phyloP scores from a whole-genome alignment of 2,113 vertebrate species.

The Oncorhynchus clarkii region DNA sequence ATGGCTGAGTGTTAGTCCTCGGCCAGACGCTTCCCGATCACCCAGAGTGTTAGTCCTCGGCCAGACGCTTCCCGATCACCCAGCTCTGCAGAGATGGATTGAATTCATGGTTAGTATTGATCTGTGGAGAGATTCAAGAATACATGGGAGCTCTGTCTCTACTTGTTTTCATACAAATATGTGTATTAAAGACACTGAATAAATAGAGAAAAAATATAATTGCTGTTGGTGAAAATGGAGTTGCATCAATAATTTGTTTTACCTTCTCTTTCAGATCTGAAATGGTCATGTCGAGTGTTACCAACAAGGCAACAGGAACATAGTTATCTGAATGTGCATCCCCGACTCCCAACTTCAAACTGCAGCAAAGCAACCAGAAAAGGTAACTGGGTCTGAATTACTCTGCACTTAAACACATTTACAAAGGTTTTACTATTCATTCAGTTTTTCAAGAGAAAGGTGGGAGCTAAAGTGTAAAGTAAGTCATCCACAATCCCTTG shows the following conservation, averaged over 20 bases:
- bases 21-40: no score
- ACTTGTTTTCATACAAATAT: no score
- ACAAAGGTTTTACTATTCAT: background rate
- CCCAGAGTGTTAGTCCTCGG: conserved; percentile 77
- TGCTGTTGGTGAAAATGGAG: no score
- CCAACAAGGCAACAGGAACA: conserved; percentile 70
- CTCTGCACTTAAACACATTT: background rate
- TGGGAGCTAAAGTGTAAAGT: no score
- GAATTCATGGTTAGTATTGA: conserved; percentile 78
- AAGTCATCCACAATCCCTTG: background rate
- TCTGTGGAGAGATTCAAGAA: conserved; percentile 53
- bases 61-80: conserved; percentile 82
- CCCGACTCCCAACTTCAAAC: conserved; percentile 80
- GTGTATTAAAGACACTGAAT: no score
- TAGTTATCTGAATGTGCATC: conserved; percentile 70
- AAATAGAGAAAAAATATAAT: no score
- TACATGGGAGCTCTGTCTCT: background rate
- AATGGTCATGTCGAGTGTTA: conserved; percentile 76
- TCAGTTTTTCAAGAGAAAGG: background rate
- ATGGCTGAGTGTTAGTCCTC: conserved; percentile 77
- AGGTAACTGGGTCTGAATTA: background rate
- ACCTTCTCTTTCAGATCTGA: conserved; percentile 86
- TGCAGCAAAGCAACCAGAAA: conserved; percentile 27
- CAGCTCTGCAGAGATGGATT: conserved; percentile 78
- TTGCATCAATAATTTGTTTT: conserved; percentile 16